Evolutionary conservation across 2,113 vertebrate species (phyloP).

Genomic region (Parus major): DNA sequence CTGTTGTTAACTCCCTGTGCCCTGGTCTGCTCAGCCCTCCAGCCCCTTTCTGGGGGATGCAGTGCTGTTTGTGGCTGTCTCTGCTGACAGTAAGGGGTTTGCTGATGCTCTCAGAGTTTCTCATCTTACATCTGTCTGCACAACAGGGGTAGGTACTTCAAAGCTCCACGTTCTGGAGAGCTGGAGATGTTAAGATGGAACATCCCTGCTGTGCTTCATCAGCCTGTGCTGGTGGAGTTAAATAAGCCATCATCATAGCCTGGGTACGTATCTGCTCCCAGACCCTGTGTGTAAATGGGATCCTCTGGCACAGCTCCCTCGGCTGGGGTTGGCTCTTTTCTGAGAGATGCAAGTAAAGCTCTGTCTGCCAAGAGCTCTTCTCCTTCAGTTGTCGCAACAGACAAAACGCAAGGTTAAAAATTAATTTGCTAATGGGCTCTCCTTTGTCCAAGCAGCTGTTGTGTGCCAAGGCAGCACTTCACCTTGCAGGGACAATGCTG

Average conservation of each 20-base stretch:
- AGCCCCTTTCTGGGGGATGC: neutral
- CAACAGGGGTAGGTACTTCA: neutral
- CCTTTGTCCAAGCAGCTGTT: neutral
- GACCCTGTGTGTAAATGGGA: neutral
- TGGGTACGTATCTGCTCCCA: neutral
- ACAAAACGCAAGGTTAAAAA: neutral
- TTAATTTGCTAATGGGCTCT: constrained; percentile 15
- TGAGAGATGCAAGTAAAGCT: neutral
- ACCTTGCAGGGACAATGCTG: neutral
- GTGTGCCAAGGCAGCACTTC: neutral
- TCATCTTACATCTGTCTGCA: neutral
- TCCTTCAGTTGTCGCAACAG: neutral
- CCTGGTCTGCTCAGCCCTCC: neutral
- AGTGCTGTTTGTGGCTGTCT: neutral
- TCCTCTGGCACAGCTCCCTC: neutral
- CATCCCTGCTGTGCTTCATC: neutral
- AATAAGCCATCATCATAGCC: neutral
- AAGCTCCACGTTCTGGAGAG: neutral
- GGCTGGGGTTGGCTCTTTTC: neutral
- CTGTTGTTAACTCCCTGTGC: neutral
- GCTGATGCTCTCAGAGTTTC: neutral
- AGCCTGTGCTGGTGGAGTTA: neutral
- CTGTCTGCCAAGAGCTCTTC: neutral
- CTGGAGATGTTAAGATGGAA: neutral
- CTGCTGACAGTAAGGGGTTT: neutral